Percentiles rank a stretch among this genome's conserved stretches.
Conservation (phyloP, 2,113 vertebrate genomes). For the Gopherus evgoodei region DNA sequence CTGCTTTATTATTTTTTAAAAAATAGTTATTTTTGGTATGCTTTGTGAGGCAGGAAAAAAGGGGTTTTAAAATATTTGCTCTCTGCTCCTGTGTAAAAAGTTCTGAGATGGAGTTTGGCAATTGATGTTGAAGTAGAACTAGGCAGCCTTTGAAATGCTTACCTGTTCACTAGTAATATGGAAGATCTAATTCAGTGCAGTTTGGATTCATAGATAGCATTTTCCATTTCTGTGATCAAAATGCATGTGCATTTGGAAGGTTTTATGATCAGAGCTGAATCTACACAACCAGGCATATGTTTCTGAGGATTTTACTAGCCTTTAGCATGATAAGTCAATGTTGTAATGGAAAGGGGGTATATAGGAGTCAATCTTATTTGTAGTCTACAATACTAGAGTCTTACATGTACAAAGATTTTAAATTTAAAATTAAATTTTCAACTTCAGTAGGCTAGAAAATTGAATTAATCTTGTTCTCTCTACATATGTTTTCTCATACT, state of each 20-base stretch:
- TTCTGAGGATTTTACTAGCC: slow-evolving; percentile 68
- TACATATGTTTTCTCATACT: rapidly evolving
- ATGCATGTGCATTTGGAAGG: slow-evolving; percentile 37
- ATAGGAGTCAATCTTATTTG: slow-evolving; percentile 12
- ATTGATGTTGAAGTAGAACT: slow-evolving; percentile 52
- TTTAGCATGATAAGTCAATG: slow-evolving; percentile 35
- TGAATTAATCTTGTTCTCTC: slow-evolving; percentile 16
- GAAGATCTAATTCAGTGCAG: slow-evolving; percentile 41
- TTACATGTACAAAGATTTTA: slow-evolving; percentile 23
- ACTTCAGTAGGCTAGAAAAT: not conserved
- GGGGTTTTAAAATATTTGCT: slow-evolving; percentile 61
- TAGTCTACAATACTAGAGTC: slow-evolving; percentile 45
- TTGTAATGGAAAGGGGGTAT: slow-evolving; percentile 58
- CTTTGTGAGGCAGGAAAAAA: not conserved
- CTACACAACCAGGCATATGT: slow-evolving; percentile 53
- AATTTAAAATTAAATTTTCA: slow-evolving; percentile 13
- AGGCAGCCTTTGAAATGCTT: slow-evolving; percentile 67
- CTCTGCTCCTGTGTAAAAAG: slow-evolving; percentile 34
- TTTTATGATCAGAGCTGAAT: slow-evolving; percentile 41
- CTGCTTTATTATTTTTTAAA: slow-evolving; percentile 25
- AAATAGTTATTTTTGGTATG: slow-evolving; percentile 26
- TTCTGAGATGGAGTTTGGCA: slow-evolving; percentile 43
- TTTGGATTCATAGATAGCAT: slow-evolving; percentile 45
- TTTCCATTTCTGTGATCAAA: slow-evolving; percentile 71
- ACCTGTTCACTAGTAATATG: slow-evolving; percentile 19